Evolutionary conservation across 2,888 invertebrate species (phyloP).

Genomic region (Dicyrtomina minuta): DNA sequence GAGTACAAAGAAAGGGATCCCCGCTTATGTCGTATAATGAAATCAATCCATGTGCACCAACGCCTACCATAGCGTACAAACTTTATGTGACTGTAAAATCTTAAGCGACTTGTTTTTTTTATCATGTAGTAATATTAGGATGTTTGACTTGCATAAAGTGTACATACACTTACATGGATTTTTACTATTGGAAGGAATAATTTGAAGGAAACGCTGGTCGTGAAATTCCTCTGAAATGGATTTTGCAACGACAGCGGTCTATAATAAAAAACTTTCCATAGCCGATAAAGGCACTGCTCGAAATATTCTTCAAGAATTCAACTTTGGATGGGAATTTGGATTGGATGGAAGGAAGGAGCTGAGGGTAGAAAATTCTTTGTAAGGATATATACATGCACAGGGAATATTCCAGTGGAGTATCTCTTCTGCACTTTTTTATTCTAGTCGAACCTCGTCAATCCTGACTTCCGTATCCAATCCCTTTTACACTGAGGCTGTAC

Average conservation of each 20-base stretch:
- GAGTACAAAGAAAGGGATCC: too few species aligned
- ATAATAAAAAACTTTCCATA: slow-evolving; percentile 25
- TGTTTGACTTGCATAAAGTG: too few species aligned
- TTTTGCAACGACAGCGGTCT: slow-evolving; percentile 15
- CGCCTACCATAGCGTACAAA: too few species aligned
- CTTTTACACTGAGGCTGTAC: slow-evolving; percentile 8
- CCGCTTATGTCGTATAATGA: too few species aligned
- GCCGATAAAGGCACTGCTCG: slow-evolving; percentile 8
- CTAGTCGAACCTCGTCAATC: slow-evolving; percentile 15
- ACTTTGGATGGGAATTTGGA: slow-evolving; percentile 22
- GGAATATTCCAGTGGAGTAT: slow-evolving; percentile 9
- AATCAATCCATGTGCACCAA: too few species aligned
- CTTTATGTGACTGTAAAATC: too few species aligned
- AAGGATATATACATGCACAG: slow-evolving; percentile 9
- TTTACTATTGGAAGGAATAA: too few species aligned
- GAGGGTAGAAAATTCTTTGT: neutral
- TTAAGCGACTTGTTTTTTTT: too few species aligned
- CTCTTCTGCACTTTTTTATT: slow-evolving; percentile 12
- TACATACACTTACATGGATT: too few species aligned
- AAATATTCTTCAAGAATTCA: slow-evolving; percentile 25
- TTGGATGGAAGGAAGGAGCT: neutral
- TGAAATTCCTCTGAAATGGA: slow-evolving; percentile 23
- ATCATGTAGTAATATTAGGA: too few species aligned
- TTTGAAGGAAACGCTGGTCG: neutral
- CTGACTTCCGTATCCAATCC: slow-evolving; percentile 17